Evolutionary conservation across 2,797 vertebrate species (phyloP), one percentile per base, ranked within the genome.

Genomic region (Epinephelus awoara): DNA sequence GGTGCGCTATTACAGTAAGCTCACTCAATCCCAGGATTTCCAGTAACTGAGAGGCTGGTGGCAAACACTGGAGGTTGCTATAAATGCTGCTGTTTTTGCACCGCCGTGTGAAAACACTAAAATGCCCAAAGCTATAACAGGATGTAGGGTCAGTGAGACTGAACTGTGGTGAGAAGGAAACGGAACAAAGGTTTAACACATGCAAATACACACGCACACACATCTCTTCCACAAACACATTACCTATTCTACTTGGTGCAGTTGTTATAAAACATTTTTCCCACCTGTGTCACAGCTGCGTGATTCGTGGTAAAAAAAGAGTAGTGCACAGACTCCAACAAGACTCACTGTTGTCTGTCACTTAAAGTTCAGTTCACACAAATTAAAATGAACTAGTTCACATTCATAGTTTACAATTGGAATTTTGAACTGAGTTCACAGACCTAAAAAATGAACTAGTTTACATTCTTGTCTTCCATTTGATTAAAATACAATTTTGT

Each of bases 1-100:
- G 87, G 88, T 91, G 86, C 88, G 83, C 83, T 80, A 76, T 93
- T 93, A 94, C 90, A 87, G 91, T 91, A 93, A 93, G 49, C 91
- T 85, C 59, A 77, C 67, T 86, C 88, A 90, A 87, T 85, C 79
- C 80, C 84, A 88, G 81, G 72, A 91, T 89, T 94, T 94, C 93
- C 91, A 92, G 93, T 92, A 91, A 94, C 65, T 61, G 79, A 73
- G 80, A 82, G 54, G 64, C 84, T 66, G 73, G 86, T 82, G 83
- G 79, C 76, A 88, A 90, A 90, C 83, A 88, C 79, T 82, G 70
- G 85, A 84, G 85, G 71, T 67, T 75, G 89, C 84, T 84, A 78
- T 77, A 88, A 88, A 87, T 57, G 68, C 79, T 81, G 79, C 82
- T 92, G 85, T 86, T 88, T 88, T 92, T 77, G 59, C 75, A 86